Evolutionary conservation across 2,888 invertebrate genomes (phyloP).

Genomic region (Spodoptera exigua): DNA sequence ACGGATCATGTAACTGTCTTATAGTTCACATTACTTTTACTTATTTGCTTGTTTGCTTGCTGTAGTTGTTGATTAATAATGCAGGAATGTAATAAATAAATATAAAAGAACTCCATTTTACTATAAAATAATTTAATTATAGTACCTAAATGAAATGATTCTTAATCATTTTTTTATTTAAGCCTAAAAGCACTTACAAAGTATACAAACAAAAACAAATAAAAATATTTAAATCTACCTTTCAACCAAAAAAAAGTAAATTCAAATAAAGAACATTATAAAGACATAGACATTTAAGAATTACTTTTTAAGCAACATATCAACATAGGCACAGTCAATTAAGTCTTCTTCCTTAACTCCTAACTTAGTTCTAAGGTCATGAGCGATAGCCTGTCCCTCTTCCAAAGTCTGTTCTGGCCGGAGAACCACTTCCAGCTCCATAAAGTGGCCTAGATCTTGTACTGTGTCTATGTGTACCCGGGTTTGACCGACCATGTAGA

Average conservation of each 20-base stretch:
- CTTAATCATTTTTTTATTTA: too few species aligned
- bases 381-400: constrained; percentile 92
- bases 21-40: too few species aligned
- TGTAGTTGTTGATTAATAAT: too few species aligned
- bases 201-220: too few species aligned
- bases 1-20: too few species aligned
- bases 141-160: too few species aligned
- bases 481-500: constrained; percentile 95
- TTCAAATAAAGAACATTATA: constrained; percentile 1
- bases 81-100: too few species aligned
- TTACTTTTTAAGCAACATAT: constrained; percentile 86
- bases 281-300: constrained; percentile 12
- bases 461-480: constrained; percentile 97
- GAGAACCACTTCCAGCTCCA: constrained; percentile 95
- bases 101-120: too few species aligned
- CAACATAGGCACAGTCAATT: constrained; percentile 93
- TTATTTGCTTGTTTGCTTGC: too few species aligned
- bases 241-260: background rate
- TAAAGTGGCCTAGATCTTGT: constrained; percentile 92
- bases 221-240: background rate
- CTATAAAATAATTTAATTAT: too few species aligned
- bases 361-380: constrained; percentile 91
- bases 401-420: constrained; percentile 90
- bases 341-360: constrained; percentile 90
- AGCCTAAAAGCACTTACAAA: too few species aligned